A percentile compares a stretch with the other conserved stretches of the same genome.
phyloP scores from a whole-genome alignment of 1,140 invertebrate genomes.

The Cataglyphis hispanica region DNA sequence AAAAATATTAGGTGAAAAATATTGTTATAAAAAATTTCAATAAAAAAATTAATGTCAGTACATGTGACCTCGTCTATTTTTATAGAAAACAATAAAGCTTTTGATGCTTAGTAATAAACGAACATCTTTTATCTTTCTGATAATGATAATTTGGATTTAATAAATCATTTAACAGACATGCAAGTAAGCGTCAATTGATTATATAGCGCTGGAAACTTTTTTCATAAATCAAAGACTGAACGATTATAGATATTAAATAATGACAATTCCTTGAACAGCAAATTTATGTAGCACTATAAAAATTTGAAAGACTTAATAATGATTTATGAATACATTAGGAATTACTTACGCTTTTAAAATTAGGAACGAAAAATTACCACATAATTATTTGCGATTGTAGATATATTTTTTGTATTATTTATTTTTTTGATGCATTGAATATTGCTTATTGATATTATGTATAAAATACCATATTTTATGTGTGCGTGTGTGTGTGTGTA shows the following conservation, averaged over 20 bases:
- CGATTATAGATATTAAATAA: not conserved
- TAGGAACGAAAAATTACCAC: not conserved
- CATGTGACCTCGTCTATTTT: not conserved
- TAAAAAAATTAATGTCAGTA: not conserved
- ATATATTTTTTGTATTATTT: not conserved
- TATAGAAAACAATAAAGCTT: not conserved
- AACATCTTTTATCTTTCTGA: not conserved
- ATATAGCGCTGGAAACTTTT: not conserved
- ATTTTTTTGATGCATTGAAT: not conserved
- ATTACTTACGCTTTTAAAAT: not conserved
- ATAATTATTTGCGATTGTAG: not conserved
- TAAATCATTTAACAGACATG: not conserved
- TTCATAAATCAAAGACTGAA: not conserved
- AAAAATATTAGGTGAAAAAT: not conserved
- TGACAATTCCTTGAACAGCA: not conserved
- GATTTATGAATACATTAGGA: not conserved
- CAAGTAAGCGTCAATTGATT: not conserved
- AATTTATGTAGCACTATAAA: not conserved
- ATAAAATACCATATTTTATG: not conserved
- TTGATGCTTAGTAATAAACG: not conserved
- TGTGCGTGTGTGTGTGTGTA: not conserved
- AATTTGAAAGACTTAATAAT: not conserved
- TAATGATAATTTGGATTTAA: not conserved
- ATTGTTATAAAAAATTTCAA: not conserved
- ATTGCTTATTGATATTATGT: conserved; percentile 2